These are phyloP conservation scores for Zapornia atra DNA, from an alignment of 2,113 vertebrate genomes.

Conservation along the genomic window DNA sequence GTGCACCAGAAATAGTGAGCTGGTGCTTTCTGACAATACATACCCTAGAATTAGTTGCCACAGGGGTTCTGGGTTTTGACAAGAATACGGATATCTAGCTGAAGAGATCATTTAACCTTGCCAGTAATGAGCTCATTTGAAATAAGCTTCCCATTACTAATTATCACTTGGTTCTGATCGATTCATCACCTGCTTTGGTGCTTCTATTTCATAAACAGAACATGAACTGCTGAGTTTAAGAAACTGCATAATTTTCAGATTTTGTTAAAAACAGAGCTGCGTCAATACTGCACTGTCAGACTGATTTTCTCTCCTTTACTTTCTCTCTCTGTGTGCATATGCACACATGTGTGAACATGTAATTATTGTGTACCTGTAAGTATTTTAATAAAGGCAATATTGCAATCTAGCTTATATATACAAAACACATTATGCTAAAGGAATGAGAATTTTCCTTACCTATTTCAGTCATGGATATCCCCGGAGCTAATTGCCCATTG, in stretches of 20 bases:
- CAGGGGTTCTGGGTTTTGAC: background rate
- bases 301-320: background rate
- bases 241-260: background rate
- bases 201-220: conserved; percentile 49
- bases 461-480: conserved; percentile 92
- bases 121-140: conserved; percentile 50
- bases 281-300: background rate
- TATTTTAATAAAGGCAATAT: background rate
- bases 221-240: conserved; percentile 1
- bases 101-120: conserved; percentile 54
- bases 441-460: conserved; percentile 79
- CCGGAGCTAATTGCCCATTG: conserved; percentile 89
- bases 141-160: conserved; percentile 38
- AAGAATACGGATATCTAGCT: background rate
- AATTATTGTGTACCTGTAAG: background rate
- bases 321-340: too few relatives aligned
- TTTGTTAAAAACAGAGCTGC: background rate
- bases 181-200: conserved; percentile 36
- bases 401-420: background rate
- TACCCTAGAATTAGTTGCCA: background rate
- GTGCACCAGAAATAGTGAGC: background rate
- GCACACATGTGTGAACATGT: background rate
- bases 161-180: conserved; percentile 54
- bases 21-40: background rate
- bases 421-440: background rate